Conservation (phyloP, 2,113 vertebrate species). For the Sarotherodon lohbergeri region DNA sequence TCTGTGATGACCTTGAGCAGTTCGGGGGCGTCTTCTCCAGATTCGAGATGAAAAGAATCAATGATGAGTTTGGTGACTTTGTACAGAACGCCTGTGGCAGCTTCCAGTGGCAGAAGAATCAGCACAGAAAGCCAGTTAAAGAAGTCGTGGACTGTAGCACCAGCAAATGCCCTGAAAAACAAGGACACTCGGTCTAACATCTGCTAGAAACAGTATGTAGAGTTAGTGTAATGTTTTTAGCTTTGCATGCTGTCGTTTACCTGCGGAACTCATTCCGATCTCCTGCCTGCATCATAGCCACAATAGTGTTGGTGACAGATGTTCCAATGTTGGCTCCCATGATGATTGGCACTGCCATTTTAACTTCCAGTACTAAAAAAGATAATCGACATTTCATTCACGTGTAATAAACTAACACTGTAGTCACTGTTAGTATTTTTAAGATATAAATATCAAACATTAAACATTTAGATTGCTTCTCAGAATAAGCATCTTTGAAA, state of each 20-base stretch:
- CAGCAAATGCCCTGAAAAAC: constrained; percentile 84
- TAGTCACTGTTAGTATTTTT: not conserved
- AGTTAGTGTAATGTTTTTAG: not conserved
- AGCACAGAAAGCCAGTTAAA: constrained; percentile 97
- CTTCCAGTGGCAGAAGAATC: constrained; percentile 85
- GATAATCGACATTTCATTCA: not conserved
- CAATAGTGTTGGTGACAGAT: constrained; percentile 93
- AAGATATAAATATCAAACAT: not conserved
- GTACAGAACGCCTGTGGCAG: constrained; percentile 80
- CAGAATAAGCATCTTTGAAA: not conserved
- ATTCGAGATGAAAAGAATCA: constrained; percentile 80
- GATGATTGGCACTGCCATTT: constrained; percentile 86
- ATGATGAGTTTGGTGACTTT: constrained; percentile 79
- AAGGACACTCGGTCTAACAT: not conserved
- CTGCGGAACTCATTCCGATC: constrained; percentile 93
- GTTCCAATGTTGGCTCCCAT: constrained; percentile 99
- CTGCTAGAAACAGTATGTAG: not conserved
- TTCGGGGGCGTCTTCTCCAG: constrained; percentile 85
- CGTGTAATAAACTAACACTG: not conserved
- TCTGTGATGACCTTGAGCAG: constrained; percentile 95
- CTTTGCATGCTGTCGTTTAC: constrained; percentile 51
- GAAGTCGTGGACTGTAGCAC: constrained; percentile 93
- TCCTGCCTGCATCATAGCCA: constrained; percentile 92
- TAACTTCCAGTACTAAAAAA: constrained; percentile 80
- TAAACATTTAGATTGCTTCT: not conserved